Evolutionary conservation across 2,888 invertebrate species (phyloP), one percentile per base, ranked within the genome.

Genomic region (Leptura quadrifasciata): DNA sequence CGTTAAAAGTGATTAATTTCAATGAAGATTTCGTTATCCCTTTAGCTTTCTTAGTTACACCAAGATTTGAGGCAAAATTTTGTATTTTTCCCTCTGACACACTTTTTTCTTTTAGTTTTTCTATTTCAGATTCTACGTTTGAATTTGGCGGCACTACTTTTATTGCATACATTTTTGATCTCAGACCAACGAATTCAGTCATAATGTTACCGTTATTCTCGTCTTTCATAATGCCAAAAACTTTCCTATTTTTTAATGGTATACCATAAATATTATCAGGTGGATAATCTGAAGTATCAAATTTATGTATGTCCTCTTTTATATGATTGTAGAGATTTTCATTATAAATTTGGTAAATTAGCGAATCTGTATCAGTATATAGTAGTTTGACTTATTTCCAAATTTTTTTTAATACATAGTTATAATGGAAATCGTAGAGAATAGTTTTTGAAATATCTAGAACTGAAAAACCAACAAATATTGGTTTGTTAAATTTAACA

Each of bases 201-300:
- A n/a, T n/a, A n/a, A n/a, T n/a, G n/a, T n/a, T 84, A 2, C 86
- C 85, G 27, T 83, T 82, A 60, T n/a, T 81, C 74, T 87, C 87
- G 79, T 77, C n/a, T n/a, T 87, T 87, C 82, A 87, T 84, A 54
- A 86, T 69, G 3, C 87, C 86, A 0, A 85, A 27, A 5, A 84
- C 78, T 78, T 86, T 87, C 76, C 85, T 86, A 72, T 86, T 86
- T 82, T 83, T 57, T 64, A 35, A 24, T 3, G 85, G 84, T 67
- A 83, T 85, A 27, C 68, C 72, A 79, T 76, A 86, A 8, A 76
- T 52, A 81, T 86, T 86, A 77, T 86, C 57, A 10, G 8, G 1
- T 8, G 72, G 60, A 81, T 86, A 86, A 69, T n/a, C n/a, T n/a
- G n/a, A n/a, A n/a, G n/a, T n/a, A n/a, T n/a, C n/a, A n/a, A n/a